Conservation (phyloP, 2,797 vertebrate species). For the Champsocephalus esox region DNA sequence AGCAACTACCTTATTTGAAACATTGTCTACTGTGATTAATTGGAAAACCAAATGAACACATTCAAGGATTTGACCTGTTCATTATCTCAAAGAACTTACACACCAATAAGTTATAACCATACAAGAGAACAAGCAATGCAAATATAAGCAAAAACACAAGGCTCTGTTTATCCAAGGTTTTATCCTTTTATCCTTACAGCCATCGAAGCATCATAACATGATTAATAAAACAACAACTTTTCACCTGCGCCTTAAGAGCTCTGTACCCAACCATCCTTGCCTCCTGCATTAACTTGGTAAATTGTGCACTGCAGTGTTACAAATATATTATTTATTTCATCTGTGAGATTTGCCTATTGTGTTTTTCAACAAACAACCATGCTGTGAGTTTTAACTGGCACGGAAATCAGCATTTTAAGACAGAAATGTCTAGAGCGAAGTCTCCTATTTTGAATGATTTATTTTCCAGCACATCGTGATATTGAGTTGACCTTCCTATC, state of each 20-base stretch:
- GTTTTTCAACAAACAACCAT: conserved; percentile 25
- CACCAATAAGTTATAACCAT: too few species aligned
- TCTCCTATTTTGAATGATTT: background rate
- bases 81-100: too few species aligned
- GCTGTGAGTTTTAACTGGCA: background rate
- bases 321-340: background rate
- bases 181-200: background rate
- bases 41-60: too few species aligned
- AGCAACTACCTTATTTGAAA: too few species aligned
- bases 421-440: background rate
- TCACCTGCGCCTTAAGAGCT: conserved; percentile 3
- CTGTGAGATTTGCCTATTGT: background rate
- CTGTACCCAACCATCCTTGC: background rate
- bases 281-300: background rate
- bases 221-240: conserved; percentile 3
- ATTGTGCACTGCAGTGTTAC: background rate
- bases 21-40: too few species aligned
- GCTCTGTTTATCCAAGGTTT: too few species aligned
- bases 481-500: conserved; percentile 33
- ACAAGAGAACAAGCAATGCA: background rate
- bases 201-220: background rate
- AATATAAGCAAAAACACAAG: background rate
- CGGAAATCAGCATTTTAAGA: conserved; percentile 25
- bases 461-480: background rate
- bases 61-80: too few species aligned